Base-by-base conservation (phyloP, 2,113 vertebrate species). In the Crotalus tigris region DNA sequence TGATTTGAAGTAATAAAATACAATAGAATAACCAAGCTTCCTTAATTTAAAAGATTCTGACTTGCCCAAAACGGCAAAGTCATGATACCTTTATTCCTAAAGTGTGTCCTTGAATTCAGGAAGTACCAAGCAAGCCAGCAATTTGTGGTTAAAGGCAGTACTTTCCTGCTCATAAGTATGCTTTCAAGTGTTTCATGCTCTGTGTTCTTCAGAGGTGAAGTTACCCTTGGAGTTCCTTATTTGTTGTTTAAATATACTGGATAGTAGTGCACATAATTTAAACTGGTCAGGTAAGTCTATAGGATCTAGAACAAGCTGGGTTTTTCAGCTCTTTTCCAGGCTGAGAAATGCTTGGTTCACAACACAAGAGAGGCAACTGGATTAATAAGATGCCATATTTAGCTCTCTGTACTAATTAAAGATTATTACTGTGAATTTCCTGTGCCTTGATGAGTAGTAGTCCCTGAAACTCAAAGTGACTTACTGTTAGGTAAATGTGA, bases 141-240 rank as follows among this genome's bases (percentile, higher is more conserved):
- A 59, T 29, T 59, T 59, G 44, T 75, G 69, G 88, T 90, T 75
- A 90, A 85, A 85, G 69, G 54, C 53, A 85, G 55, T 58, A 21
- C 55, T 57, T 85, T 85, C 75, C 69, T 51, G 88, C 69, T 85
- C 46, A 49, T 49, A 85, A 81, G 11, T 85, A 33, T 21, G 17
- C 29, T 85, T 92, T 85, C 55, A 55, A 85, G 54, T 15, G 51
- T n/a, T 92, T 90, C 54, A n/a, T 33, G 39, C 90, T 89, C 92
- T 61, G 44, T 3, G 6, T 92, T 92, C 88, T 85, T 75, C 88
- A 51, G 88, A 61, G 88, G 86, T 85, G 69, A 92, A 85, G 54
- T 49, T 85, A 88, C 1, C 92, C 92, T 92, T 92, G 92, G 85
- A 85, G 88, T 85, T 90, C 75, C 75, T 46, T 92, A 46, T 92